Percentiles rank a stretch among this genome's conserved stretches.
These are phyloP conservation scores for Polyergus mexicanus DNA, from an alignment of 1,140 invertebrate species.

Conservation along the genomic window DNA sequence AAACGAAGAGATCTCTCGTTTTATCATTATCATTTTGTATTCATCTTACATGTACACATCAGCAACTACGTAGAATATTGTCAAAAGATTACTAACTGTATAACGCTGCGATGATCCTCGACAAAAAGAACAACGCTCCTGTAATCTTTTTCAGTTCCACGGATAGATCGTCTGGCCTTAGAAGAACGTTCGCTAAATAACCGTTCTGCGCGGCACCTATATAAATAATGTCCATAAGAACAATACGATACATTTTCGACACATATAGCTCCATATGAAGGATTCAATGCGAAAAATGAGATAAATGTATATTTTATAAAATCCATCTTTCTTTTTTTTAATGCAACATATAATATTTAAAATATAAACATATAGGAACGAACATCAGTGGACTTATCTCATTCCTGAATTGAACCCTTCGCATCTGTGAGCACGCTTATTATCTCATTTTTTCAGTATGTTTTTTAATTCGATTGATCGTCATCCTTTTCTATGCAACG, in stretches of 20 bases:
- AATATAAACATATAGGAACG: background rate
- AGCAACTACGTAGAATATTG: background rate
- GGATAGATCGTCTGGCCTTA: background rate
- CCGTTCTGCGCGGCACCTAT: background rate
- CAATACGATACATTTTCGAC: background rate
- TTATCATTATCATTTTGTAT: background rate
- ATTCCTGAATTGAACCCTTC: no score
- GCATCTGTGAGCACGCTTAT: background rate
- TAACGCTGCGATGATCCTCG: slow-evolving; percentile 49
- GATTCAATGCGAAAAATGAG: background rate
- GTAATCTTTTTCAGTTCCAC: slow-evolving; percentile 30
- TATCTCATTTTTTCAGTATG: background rate
- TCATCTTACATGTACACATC: background rate
- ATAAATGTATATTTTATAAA: background rate
- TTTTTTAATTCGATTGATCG: background rate
- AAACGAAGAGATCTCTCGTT: background rate
- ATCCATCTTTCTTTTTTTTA: background rate
- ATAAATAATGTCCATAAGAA: slow-evolving; percentile 12
- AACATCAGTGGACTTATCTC: no score
- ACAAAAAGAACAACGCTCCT: slow-evolving; percentile 32
- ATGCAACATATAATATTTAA: background rate
- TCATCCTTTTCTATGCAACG: background rate
- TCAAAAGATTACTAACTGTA: slow-evolving; percentile 54
- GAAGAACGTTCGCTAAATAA: background rate
- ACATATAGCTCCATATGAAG: background rate